Evolutionary conservation across 53 echinoderm and acorn worm species (phyloP), one percentile per base, ranked within the genome.

Genomic region (Zoroaster sp.): DNA sequence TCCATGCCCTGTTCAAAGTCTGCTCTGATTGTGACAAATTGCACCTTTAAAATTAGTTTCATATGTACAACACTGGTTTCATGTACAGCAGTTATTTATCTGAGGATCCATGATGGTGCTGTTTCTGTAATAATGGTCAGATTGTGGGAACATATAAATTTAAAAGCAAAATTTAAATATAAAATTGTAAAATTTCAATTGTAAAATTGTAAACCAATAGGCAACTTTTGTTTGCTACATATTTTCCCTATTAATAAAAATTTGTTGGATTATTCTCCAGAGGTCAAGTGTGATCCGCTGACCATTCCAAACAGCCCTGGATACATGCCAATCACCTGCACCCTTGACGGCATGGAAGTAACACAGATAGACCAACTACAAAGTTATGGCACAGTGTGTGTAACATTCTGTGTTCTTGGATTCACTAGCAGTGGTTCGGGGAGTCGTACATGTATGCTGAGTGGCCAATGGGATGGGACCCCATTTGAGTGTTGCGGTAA

Each of bases 381-480:
- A 74, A 72, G 53, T 31, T 91, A 75, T 46, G 71, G 78, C 54
- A 74, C 87, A 2, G 67, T 89, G 40, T 95, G 95, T 34, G 53
- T 67, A 28, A 78, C 89, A 23, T 69, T 75, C 5, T 95, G 95
- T 47, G 87, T 91, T 30, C 77, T 68, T 38, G 95, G 95, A 4
- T 95, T 87, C 83, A 89, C 89, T 11, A 44, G 83, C 21, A 70
- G 69, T 39, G 93, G 93, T 21, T 76, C 80, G 10, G 35, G 66
- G 10, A 91, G 68, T 59, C 73, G 95, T 35, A 82, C 86, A 10
- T 95, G 95, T 89, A 38, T 69, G 53, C 28, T 74, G 7, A 79
- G 36, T 32, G 92, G 89, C 32, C 66, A 89, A 13, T 95, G 95
- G 95, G 88, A 95, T 89, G 95, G 95, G 8, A 40, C 52, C 12